Conservation (phyloP, 2,888 invertebrate genomes). For the Mesopsocus fuscifrons region DNA sequence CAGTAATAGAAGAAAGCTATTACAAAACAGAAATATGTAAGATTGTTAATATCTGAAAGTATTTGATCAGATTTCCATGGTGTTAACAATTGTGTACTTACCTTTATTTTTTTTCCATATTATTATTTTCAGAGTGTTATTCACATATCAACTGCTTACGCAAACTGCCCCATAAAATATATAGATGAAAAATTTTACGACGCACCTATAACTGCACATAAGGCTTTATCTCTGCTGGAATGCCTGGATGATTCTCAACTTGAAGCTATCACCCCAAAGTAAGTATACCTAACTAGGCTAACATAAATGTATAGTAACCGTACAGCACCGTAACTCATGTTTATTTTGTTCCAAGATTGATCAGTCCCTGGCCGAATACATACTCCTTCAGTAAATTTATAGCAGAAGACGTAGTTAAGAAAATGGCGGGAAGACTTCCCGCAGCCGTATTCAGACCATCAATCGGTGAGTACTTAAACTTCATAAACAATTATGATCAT, state of each 20-base stretch:
- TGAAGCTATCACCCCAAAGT: neutral
- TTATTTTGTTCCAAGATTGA: conserved; percentile 17
- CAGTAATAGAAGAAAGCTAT: too few relatives aligned
- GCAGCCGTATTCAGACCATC: conserved; percentile 36
- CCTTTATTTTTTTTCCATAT: neutral
- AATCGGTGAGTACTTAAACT: conserved; percentile 28
- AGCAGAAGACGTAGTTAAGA: conserved; percentile 31
- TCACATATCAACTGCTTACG: conserved; percentile 4
- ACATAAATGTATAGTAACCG: too few relatives aligned
- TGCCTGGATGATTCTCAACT: neutral
- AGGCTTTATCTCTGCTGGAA: neutral
- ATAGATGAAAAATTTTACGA: conserved; percentile 1
- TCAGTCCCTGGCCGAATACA: conserved; percentile 32
- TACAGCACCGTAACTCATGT: neutral
- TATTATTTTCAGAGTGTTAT: neutral
- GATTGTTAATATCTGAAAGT: too few relatives aligned
- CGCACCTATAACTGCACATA: neutral
- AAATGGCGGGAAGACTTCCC: conserved; percentile 30
- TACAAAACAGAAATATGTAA: too few relatives aligned
- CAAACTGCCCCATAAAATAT: neutral
- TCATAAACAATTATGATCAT: too few relatives aligned
- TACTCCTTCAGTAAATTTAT: conserved; percentile 40
- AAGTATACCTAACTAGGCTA: too few relatives aligned
- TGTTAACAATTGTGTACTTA: too few relatives aligned
- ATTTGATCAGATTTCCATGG: too few relatives aligned